Percentiles rank a stretch among this genome's conserved stretches.
Conservation (phyloP, 2,113 vertebrate genomes). For the Cyrtonyx montezumae region DNA sequence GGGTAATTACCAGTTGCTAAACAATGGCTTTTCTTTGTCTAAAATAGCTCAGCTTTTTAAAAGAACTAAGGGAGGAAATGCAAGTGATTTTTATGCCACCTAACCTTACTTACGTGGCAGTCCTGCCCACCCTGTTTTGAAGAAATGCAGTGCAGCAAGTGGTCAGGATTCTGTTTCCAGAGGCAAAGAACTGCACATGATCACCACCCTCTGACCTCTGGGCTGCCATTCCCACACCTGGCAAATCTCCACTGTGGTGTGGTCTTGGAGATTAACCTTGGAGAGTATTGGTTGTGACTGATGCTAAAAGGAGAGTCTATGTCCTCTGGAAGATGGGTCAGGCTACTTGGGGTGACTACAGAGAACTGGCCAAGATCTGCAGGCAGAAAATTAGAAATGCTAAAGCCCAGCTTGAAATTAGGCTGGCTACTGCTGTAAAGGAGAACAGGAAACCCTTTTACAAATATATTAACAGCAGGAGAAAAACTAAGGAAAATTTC, state of each 20-base stretch:
- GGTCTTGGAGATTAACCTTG: accelerated
- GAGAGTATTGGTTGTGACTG: neutral
- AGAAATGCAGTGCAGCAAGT: neutral
- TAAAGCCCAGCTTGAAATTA: too few relatives aligned
- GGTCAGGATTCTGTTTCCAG: neutral
- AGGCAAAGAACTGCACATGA: neutral
- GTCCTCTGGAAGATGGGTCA: too few relatives aligned
- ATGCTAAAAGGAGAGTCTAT: too few relatives aligned
- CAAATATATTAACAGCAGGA: too few relatives aligned
- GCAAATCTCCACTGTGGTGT: accelerated
- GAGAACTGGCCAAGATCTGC: too few relatives aligned
- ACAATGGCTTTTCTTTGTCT: neutral
- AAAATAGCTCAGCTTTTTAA: neutral
- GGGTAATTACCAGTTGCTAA: neutral
- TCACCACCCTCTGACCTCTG: accelerated
- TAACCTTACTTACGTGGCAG: neutral
- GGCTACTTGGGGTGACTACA: too few relatives aligned
- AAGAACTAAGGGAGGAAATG: neutral
- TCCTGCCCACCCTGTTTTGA: neutral
- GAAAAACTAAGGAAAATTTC: too few relatives aligned
- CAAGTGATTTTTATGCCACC: neutral
- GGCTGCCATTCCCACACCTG: neutral
- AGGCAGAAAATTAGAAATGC: too few relatives aligned
- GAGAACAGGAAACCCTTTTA: too few relatives aligned
- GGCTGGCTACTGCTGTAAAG: too few relatives aligned